phyloP scores from a whole-genome alignment of 1,140 invertebrate species.

The Drosophila lini region DNA sequence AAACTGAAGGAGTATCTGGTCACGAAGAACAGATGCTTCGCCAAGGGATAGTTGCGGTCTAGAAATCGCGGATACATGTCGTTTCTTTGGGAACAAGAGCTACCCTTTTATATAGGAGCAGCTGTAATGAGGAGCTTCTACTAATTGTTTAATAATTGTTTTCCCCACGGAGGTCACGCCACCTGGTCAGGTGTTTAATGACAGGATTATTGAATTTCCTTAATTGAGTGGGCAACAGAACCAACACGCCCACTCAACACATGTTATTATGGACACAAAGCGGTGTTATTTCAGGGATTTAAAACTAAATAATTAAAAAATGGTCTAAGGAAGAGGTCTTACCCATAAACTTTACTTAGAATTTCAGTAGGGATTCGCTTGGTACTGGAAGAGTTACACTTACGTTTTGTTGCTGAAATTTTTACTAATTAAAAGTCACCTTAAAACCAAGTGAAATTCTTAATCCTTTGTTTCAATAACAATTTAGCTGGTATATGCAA shows the following conservation, averaged over 20 bases:
- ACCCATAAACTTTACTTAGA: no score
- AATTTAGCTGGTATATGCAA: no score
- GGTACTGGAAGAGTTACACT: no score
- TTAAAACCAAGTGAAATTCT: background rate
- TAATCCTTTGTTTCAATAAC: no score
- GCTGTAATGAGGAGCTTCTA: background rate
- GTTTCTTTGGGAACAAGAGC: background rate
- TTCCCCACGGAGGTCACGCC: constrained; percentile 1
- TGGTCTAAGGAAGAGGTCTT: background rate
- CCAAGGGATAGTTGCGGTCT: constrained; percentile 47
- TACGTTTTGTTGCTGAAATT: no score
- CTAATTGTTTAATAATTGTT: constrained; percentile 44
- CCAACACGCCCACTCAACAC: constrained; percentile 6
- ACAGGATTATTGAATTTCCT: constrained; percentile 20
- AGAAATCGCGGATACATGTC: constrained; percentile 59
- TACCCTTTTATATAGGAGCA: constrained; percentile 21
- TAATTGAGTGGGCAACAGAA: constrained; percentile 39
- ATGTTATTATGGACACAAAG: constrained; percentile 15
- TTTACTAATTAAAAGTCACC: background rate
- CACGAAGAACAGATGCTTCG: constrained; percentile 64
- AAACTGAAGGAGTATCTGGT: constrained; percentile 60
- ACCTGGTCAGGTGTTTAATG: constrained; percentile 36
- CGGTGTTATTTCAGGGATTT: background rate
- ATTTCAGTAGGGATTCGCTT: background rate
- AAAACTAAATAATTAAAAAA: constrained; percentile 18